Base-by-base conservation (phyloP, 1,140 invertebrate species). In the Drosophila nannoptera region DNA sequence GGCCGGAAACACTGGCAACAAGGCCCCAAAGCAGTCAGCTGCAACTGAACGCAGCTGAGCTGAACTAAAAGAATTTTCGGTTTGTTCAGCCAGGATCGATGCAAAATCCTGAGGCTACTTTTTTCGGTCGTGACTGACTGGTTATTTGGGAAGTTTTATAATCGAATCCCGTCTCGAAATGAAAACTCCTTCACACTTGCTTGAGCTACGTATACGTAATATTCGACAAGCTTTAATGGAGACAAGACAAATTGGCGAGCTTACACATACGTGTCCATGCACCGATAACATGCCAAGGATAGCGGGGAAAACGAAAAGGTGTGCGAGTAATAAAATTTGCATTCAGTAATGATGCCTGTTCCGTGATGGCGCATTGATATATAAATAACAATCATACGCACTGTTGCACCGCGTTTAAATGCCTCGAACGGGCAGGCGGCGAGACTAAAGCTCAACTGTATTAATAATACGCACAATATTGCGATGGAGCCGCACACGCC, bases 341-440 rank as follows among this genome's bases (percentile, higher is more conserved):
- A 84, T 84, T 71, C 77, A 74, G 81, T 84, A 84, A 84, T 84
- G 77, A 84, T 80, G 81, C 64, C 67, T 60, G 69, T 54, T 69
- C 69, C 73, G 60, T 69, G 75, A 72, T 75, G 64, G 45, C 33
- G 59, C 36, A 75, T 55, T 63, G 40, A 76, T 73, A 80, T 86
- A 78, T 86, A 78, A 86, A 84, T 81, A 86, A 74, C 81, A 86
- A 84, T 84, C 81, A 84, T 84, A 69, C 77, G 81, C 81, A 81
- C 78, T 60, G 77, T 65, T 86, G 81, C 54, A 56, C 9, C 62
- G 35, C 70, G 64, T 64, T 71, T 70, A 74, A 84, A 84, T 80
- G 22, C 22, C 75, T 66, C 77, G 64, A 77, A 70, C 68, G 75
- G 72, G 66, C 42, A 63, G 63, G 52, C 61, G 62, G 56, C 43